Conservation (phyloP, 1,140 invertebrate species). For the Galendromus occidentalis region DNA sequence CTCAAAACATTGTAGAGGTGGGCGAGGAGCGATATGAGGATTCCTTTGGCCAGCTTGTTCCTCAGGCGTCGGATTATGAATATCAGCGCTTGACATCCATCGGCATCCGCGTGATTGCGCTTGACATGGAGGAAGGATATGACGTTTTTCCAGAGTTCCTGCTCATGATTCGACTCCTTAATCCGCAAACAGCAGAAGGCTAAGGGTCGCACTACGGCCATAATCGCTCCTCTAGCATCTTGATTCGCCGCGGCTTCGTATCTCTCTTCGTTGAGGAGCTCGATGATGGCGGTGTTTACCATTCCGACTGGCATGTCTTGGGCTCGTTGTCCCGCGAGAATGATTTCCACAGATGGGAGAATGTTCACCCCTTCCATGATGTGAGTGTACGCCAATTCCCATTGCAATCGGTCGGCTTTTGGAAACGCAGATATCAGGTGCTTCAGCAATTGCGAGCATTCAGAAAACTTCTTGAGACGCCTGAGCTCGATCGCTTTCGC, state of each 20-base stretch:
- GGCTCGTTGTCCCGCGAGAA: neutral
- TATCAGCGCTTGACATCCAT: neutral
- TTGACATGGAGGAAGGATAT: neutral
- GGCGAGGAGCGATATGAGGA: neutral
- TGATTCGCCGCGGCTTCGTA: neutral
- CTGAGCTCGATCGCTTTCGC: neutral
- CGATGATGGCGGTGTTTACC: neutral
- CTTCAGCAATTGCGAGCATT: neutral
- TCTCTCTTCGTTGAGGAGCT: neutral
- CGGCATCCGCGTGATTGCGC: neutral
- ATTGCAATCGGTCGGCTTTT: conserved; percentile 3
- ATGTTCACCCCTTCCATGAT: neutral
- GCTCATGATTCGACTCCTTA: neutral
- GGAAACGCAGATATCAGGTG: neutral
- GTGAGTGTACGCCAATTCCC: neutral
- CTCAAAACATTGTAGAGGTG: neutral
- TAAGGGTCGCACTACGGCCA: neutral
- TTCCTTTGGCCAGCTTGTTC: neutral
- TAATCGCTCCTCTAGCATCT: neutral
- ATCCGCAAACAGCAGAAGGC: neutral
- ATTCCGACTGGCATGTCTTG: conserved; percentile 1
- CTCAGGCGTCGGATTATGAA: neutral
- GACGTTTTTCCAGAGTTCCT: neutral
- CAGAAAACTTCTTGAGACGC: neutral
- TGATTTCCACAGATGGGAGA: neutral